Percentiles rank a stretch among this genome's conserved stretches.
Evolutionary conservation across 2,797 vertebrate species (phyloP).

Genomic region (Catostomus latipinnis): DNA sequence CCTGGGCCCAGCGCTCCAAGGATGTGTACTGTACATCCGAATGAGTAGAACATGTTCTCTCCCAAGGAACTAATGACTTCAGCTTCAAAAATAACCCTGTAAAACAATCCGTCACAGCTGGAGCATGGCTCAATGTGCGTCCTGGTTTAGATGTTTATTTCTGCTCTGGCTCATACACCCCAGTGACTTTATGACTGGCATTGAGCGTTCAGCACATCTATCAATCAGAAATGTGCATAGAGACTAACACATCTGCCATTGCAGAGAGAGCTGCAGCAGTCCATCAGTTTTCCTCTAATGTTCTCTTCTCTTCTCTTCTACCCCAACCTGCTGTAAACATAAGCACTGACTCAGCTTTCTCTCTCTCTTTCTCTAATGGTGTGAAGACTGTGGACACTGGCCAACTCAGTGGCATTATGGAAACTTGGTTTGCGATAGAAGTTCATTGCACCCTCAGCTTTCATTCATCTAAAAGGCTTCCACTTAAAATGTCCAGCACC

Average conservation of each 20-base stretch:
- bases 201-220: constrained; percentile 44
- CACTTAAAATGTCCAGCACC: constrained; percentile 18
- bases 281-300: constrained; percentile 40
- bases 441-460: constrained; percentile 11
- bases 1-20: constrained; percentile 46
- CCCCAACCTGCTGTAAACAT: constrained; percentile 26
- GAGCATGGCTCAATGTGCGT: constrained; percentile 50
- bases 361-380: constrained; percentile 19
- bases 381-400: constrained; percentile 22
- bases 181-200: constrained; percentile 48
- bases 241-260: constrained; percentile 48
- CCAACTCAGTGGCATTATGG: not conserved
- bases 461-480: constrained; percentile 12
- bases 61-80: constrained; percentile 57
- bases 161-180: constrained; percentile 35
- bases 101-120: constrained; percentile 54
- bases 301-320: not conserved
- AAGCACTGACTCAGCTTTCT: constrained; percentile 2
- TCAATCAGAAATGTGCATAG: constrained; percentile 46
- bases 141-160: constrained; percentile 54
- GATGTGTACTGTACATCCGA: constrained; percentile 46
- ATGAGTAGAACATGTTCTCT: constrained; percentile 41
- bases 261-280: constrained; percentile 14
- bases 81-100: constrained; percentile 51
- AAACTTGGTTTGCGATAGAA: constrained; percentile 11